Conservation (phyloP, 1,140 invertebrate species). For the Leptonema lineaticorne region DNA sequence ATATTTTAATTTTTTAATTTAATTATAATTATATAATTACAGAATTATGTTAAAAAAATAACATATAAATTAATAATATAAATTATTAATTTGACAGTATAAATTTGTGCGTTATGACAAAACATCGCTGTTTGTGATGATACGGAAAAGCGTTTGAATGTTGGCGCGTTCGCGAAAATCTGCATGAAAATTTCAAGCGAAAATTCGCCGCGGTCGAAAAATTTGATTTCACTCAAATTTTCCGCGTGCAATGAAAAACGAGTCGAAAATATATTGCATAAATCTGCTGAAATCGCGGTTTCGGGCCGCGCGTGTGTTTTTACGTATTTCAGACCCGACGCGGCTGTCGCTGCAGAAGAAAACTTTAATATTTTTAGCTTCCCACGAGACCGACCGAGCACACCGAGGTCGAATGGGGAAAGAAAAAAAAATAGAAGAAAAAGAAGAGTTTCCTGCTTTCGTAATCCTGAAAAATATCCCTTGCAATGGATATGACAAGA, state of each 20-base stretch:
- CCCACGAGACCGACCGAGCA: conserved; percentile 10
- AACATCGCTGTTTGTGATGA: too few species aligned
- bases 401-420: not conserved
- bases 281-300: conserved; percentile 16
- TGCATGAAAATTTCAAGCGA: too few species aligned
- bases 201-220: too few species aligned
- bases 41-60: too few species aligned
- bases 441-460: conserved; percentile 19
- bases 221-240: not conserved
- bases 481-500: conserved; percentile 34
- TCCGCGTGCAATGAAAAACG: not conserved
- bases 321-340: not conserved
- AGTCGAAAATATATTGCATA: conserved; percentile 14
- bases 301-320: conserved; percentile 5
- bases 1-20: too few species aligned
- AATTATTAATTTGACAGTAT: too few species aligned
- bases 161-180: too few species aligned
- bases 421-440: not conserved
- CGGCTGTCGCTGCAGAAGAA: conserved; percentile 23
- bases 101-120: too few species aligned
- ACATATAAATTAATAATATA: too few species aligned
- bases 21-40: too few species aligned
- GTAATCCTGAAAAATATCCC: conserved; percentile 35
- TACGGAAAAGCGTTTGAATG: too few species aligned
- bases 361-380: conserved; percentile 25